Percentiles rank a stretch among this genome's conserved stretches.
Evolutionary conservation across 2,888 invertebrate genomes (phyloP).

Genomic region (Sialis lutaria): DNA sequence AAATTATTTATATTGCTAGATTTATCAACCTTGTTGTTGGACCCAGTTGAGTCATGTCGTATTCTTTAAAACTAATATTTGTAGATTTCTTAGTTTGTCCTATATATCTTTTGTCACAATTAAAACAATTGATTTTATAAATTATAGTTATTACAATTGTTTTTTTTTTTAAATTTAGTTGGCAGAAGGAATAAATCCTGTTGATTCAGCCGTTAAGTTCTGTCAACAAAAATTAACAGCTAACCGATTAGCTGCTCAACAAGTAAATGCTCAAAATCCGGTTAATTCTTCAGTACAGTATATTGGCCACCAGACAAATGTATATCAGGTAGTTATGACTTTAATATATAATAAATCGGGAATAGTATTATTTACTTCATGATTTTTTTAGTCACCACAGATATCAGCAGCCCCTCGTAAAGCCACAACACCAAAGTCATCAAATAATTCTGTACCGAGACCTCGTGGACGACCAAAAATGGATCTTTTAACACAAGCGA

Average conservation of each 20-base stretch:
- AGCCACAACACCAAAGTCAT: conserved; percentile 14
- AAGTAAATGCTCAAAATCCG: conserved; percentile 1
- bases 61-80: too few relatives aligned
- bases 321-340: background rate
- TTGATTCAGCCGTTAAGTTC: conserved; percentile 52
- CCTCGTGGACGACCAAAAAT: conserved; percentile 30
- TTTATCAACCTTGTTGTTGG: too few relatives aligned
- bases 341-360: background rate
- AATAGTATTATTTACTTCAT: background rate
- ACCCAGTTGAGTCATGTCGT: too few relatives aligned
- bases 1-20: too few relatives aligned
- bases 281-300: conserved; percentile 6
- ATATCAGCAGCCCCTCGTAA: conserved; percentile 1
- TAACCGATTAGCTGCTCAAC: conserved; percentile 34
- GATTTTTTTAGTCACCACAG: background rate
- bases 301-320: conserved; percentile 7
- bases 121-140: background rate
- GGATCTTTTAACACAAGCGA: too few relatives aligned
- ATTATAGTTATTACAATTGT: conserved; percentile 23
- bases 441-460: conserved; percentile 22
- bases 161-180: too few relatives aligned
- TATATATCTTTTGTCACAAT: too few relatives aligned
- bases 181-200: conserved; percentile 41
- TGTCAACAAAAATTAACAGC: conserved; percentile 43
- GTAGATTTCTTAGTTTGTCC: too few relatives aligned